phyloP scores from a whole-genome alignment of 2,113 vertebrate species.

The Pteruthius melanotis region DNA sequence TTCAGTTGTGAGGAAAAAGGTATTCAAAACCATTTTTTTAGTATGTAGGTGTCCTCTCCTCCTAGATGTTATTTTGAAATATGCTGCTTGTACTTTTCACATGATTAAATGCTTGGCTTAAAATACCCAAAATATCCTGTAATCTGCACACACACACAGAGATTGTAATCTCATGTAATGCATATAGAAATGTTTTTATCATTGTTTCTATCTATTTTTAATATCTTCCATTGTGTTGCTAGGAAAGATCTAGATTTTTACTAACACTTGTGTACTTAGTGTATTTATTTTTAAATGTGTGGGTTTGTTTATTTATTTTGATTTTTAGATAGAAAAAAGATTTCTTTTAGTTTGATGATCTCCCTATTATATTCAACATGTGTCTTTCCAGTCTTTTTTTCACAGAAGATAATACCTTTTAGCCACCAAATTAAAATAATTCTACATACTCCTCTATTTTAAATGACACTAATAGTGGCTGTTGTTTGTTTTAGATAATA shows the following conservation, averaged over 20 bases:
- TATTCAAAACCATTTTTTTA: not conserved
- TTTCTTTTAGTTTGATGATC: not conserved
- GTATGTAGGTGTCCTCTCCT: not conserved
- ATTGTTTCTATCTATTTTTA: not conserved
- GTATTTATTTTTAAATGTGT: not conserved
- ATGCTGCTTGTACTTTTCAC: not conserved
- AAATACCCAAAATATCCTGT: conserved; percentile 14
- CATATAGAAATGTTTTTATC: not conserved
- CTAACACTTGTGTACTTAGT: not conserved
- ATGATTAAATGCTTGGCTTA: conserved; percentile 40
- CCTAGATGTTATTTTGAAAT: not conserved
- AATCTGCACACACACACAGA: not conserved
- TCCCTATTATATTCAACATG: not conserved
- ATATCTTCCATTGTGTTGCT: not conserved
- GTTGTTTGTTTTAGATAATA: conserved; percentile 35
- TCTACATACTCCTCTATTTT: not conserved
- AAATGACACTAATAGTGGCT: not conserved
- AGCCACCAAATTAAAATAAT: not conserved
- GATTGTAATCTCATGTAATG: not conserved
- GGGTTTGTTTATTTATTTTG: not conserved
- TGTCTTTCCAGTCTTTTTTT: not conserved
- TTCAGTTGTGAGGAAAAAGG: not conserved
- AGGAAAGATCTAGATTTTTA: not conserved
- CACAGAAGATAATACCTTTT: not conserved
- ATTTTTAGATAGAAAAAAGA: not conserved